These are phyloP conservation scores for Nothoprocta pentlandii DNA, from an alignment of 2,113 vertebrate genomes.

Conservation along the genomic window DNA sequence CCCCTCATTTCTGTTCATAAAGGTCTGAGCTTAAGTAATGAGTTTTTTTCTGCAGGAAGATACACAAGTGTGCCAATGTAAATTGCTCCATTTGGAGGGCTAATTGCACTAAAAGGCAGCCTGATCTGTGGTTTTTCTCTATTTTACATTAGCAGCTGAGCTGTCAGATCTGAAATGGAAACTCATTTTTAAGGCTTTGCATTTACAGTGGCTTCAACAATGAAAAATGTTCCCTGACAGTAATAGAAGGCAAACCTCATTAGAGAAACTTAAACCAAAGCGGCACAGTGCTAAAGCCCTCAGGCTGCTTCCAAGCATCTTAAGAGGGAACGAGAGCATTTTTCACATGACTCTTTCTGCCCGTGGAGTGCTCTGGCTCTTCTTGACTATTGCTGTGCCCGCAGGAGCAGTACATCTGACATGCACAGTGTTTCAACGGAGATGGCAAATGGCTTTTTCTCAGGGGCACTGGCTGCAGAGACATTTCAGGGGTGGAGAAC, in stretches of 20 bases:
- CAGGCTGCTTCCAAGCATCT: conserved; percentile 77
- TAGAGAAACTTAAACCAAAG: conserved; percentile 81
- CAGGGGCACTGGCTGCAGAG: background rate
- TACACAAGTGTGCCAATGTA: conserved; percentile 77
- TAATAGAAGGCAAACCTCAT: conserved; percentile 83
- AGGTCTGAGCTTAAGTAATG: conserved; percentile 73
- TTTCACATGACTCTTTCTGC: conserved; percentile 72
- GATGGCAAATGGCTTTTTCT: conserved; percentile 60
- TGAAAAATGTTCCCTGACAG: conserved; percentile 82
- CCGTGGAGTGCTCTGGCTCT: conserved; percentile 60
- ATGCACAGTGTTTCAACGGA: conserved; percentile 19
- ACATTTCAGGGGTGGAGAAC: background rate
- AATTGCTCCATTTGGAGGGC: conserved; percentile 81
- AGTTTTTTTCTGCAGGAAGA: conserved; percentile 71
- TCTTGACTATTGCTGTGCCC: conserved; percentile 62
- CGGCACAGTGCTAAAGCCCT: conserved; percentile 77
- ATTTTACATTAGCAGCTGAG: conserved; percentile 79
- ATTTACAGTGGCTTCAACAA: conserved; percentile 79
- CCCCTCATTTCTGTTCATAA: conserved; percentile 60
- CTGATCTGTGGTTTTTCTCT: conserved; percentile 75
- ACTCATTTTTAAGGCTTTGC: conserved; percentile 81
- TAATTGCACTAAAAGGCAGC: conserved; percentile 80
- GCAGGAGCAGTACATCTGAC: conserved; percentile 64
- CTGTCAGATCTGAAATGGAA: conserved; percentile 78
- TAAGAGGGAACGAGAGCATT: conserved; percentile 75